Percentiles rank a stretch among this genome's conserved stretches.
These are phyloP conservation scores for Synaphobranchus kaupii DNA, from an alignment of 2,797 vertebrate species.

Conservation along the genomic window DNA sequence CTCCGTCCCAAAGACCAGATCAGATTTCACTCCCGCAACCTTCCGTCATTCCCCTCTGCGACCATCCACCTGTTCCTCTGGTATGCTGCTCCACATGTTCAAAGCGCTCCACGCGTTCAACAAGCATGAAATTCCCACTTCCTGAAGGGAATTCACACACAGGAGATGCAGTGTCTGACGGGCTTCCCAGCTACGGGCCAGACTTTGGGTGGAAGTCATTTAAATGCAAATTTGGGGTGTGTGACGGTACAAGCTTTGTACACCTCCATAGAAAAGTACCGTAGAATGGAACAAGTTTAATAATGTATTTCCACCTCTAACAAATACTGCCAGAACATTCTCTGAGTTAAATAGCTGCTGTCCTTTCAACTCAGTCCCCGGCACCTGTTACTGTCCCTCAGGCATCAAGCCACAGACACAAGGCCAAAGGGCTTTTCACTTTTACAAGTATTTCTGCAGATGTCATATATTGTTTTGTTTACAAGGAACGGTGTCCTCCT, in stretches of 20 bases:
- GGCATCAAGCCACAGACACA: neutral
- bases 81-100: neutral
- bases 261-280: neutral
- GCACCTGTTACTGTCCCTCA: neutral
- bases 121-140: constrained; percentile 17
- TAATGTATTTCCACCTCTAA: neutral
- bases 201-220: neutral
- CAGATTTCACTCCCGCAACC: neutral
- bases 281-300: neutral
- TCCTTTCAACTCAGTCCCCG: neutral
- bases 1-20: neutral
- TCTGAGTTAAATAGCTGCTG: neutral
- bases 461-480: neutral
- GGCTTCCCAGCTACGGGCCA: neutral
- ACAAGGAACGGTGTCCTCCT: neutral
- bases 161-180: neutral
- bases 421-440: neutral
- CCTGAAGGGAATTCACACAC: neutral
- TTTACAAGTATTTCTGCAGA: neutral
- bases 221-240: neutral
- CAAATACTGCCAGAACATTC: neutral
- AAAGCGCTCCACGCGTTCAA: neutral
- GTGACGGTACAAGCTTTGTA: neutral
- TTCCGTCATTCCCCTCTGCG: neutral
- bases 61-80: constrained; percentile 6